Conservation (phyloP, 2,888 invertebrate genomes). For the Pseudococcus longispinus region DNA sequence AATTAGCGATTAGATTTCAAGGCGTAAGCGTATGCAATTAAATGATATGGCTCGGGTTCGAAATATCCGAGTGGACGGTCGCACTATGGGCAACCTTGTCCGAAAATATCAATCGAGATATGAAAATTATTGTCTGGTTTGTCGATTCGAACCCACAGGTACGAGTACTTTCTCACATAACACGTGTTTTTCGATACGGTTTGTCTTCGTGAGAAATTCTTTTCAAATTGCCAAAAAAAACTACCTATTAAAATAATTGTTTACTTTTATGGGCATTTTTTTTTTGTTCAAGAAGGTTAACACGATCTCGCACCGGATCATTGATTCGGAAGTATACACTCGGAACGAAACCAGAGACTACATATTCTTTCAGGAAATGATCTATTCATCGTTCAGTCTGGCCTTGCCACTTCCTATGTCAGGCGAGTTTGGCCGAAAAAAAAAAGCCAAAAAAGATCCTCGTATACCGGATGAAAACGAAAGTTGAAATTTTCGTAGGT, state of each 20-base stretch:
- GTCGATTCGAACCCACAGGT: too few relatives aligned
- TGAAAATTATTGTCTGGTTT: not conserved
- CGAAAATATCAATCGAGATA: not conserved
- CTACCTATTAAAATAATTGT: not conserved
- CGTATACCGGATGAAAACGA: slow-evolving; percentile 25
- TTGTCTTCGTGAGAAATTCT: not conserved
- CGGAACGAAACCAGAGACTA: not conserved
- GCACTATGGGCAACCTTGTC: not conserved
- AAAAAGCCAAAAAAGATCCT: not conserved
- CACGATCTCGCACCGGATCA: not conserved
- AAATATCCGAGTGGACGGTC: too few relatives aligned
- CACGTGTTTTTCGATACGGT: not conserved
- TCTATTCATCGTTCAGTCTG: slow-evolving; percentile 15
- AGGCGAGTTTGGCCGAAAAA: not conserved
- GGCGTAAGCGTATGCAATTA: not conserved
- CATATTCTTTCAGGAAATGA: slow-evolving; percentile 20
- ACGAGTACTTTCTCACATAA: not conserved
- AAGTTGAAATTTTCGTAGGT: slow-evolving; percentile 20
- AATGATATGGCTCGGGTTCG: not conserved
- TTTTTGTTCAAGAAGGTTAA: not conserved
- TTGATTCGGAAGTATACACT: slow-evolving; percentile 13
- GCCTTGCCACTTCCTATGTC: not conserved
- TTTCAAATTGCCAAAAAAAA: not conserved
- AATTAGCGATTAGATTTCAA: slow-evolving; percentile 24
- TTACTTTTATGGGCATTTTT: not conserved